Conservation (phyloP, 2,113 vertebrate genomes). For the Ellobius talpinus region DNA sequence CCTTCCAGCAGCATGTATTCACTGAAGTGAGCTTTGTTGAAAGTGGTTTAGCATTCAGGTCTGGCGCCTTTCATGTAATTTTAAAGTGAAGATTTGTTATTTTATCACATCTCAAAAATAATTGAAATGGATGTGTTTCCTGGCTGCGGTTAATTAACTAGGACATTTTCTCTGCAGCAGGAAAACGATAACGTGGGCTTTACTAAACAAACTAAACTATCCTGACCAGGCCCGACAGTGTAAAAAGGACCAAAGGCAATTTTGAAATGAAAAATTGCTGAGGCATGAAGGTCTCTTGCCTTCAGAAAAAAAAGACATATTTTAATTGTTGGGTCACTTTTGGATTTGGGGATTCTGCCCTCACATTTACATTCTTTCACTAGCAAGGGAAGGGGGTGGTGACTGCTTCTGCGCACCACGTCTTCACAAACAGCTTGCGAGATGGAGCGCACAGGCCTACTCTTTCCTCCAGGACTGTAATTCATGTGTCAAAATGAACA, state of each 20-base stretch:
- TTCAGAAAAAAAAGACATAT: not conserved
- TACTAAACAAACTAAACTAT: slow-evolving; percentile 41
- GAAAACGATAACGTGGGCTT: slow-evolving; percentile 38
- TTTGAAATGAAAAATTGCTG: slow-evolving; percentile 52
- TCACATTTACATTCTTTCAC: not conserved
- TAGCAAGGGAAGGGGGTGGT: not conserved
- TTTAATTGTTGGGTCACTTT: slow-evolving; percentile 54
- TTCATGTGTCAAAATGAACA: slow-evolving; percentile 53
- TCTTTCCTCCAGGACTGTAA: not conserved
- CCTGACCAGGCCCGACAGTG: not conserved
- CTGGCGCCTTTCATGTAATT: slow-evolving; percentile 12
- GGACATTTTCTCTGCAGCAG: not conserved
- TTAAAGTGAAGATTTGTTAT: slow-evolving; percentile 28
- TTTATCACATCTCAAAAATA: slow-evolving; percentile 41
- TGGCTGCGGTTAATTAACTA: slow-evolving; percentile 51
- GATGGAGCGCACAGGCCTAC: not conserved
- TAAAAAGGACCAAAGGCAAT: slow-evolving; percentile 61
- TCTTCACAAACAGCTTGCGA: not conserved
- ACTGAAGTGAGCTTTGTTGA: not conserved
- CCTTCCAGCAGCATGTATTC: not conserved
- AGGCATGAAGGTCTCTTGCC: slow-evolving; percentile 6
- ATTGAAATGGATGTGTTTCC: slow-evolving; percentile 41
- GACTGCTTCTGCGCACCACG: not conserved
- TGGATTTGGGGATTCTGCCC: slow-evolving; percentile 30
- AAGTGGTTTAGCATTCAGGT: slow-evolving; percentile 8